phyloP scores from a whole-genome alignment of 2,888 invertebrate genomes.

The Ophraella communa region DNA sequence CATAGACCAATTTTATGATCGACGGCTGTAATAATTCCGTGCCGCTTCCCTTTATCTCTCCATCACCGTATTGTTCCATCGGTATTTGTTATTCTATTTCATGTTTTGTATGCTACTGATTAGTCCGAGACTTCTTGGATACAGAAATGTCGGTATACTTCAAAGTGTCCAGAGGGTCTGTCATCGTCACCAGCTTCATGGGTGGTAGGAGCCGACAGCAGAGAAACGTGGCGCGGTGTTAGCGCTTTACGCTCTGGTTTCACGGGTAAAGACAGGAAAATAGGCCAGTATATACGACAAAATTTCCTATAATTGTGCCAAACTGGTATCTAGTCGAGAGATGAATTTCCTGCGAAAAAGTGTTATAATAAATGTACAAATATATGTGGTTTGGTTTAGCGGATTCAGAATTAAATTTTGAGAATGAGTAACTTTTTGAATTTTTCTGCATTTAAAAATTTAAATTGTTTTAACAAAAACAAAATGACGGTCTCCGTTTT shows the following conservation, averaged over 20 bases:
- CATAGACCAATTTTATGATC: conserved; percentile 48
- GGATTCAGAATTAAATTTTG: too few species aligned
- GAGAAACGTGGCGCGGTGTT: conserved; percentile 60
- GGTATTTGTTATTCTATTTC: conserved; percentile 54
- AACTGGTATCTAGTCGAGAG: too few species aligned
- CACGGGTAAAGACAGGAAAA: conserved; percentile 11
- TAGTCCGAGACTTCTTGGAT: conserved; percentile 49
- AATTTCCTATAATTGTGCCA: too few species aligned
- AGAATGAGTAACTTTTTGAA: too few species aligned
- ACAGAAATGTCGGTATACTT: conserved; percentile 53
- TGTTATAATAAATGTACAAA: too few species aligned
- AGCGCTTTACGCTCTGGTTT: conserved; percentile 58
- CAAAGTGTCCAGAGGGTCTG: conserved; percentile 59
- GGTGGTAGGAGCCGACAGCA: conserved; percentile 61
- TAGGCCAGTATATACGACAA: neutral
- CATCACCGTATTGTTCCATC: conserved; percentile 43
- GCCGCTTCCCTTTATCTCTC: conserved; percentile 36
- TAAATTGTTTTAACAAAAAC: too few species aligned
- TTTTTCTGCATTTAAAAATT: too few species aligned
- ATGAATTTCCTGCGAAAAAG: too few species aligned
- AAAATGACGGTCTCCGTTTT: too few species aligned
- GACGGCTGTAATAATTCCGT: conserved; percentile 42
- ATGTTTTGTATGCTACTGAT: conserved; percentile 58
- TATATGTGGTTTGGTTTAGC: too few species aligned
- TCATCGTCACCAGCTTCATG: conserved; percentile 63